Conservation (phyloP, 2,113 vertebrate genomes). For the Bombycilla garrulus region DNA sequence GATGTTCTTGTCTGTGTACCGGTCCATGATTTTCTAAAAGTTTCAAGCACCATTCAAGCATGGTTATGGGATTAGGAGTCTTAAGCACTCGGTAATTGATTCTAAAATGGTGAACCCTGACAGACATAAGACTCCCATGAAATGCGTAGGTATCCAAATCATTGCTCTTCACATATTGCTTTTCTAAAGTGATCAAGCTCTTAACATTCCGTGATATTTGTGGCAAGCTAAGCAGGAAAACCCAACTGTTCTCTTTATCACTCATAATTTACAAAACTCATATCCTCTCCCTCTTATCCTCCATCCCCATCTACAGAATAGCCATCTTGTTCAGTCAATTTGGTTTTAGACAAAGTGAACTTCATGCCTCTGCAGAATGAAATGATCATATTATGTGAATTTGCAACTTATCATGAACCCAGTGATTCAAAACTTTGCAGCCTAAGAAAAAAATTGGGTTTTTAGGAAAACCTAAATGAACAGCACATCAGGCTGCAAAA, state of each 20-base stretch:
- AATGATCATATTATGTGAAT: not conserved
- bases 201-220: not conserved
- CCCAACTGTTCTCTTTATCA: not conserved
- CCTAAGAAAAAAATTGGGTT: too few species aligned
- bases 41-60: not conserved
- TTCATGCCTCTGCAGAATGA: not conserved
- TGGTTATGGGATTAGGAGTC: not conserved
- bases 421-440: not conserved
- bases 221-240: conserved; percentile 2
- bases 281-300: not conserved
- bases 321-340: not conserved
- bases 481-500: not conserved
- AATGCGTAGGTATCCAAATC: not conserved
- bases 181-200: not conserved
- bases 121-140: not conserved
- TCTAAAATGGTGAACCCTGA: not conserved
- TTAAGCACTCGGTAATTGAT: not conserved
- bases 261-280: not conserved
- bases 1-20: not conserved
- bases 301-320: not conserved
- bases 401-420: not conserved
- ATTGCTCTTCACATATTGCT: not conserved
- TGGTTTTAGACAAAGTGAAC: not conserved
- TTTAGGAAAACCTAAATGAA: not conserved
- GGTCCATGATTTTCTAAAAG: not conserved